phyloP scores from a whole-genome alignment of 1,140 invertebrate species.

The Hylaeus anthracinus region DNA sequence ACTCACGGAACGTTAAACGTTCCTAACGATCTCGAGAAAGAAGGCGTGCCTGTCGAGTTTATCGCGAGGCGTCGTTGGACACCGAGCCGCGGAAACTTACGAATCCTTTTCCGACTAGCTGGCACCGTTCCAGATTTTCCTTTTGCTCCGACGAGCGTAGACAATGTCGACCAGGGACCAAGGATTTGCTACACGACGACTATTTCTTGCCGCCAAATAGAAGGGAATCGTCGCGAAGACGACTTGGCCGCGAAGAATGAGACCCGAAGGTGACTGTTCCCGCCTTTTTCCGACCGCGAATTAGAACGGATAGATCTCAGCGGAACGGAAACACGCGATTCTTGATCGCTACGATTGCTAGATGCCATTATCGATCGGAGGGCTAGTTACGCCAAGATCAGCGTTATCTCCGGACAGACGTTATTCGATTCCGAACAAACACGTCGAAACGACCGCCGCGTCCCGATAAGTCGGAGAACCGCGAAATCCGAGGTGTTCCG shows the following conservation, averaged over 20 bases:
- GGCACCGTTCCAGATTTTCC: slow-evolving; percentile 23
- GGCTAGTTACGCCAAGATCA: no score
- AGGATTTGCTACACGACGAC: no score
- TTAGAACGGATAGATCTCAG: no score
- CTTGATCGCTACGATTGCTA: no score
- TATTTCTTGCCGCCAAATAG: no score
- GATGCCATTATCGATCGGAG: no score
- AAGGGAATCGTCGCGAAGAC: no score
- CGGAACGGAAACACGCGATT: no score
- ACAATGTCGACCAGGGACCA: neutral
- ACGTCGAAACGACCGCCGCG: neutral
- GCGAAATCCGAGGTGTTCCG: neutral
- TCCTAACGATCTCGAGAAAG: slow-evolving; percentile 2
- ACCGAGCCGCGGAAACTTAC: slow-evolving; percentile 14
- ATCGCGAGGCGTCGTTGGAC: slow-evolving; percentile 9
- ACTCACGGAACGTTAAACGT: slow-evolving; percentile 4
- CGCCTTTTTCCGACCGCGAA: no score
- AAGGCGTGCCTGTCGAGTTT: slow-evolving; percentile 22
- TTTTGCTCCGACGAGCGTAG: neutral
- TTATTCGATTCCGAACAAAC: neutral
- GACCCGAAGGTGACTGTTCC: no score
- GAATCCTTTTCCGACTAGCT: slow-evolving; percentile 2
- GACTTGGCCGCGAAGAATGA: no score
- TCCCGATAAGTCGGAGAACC: neutral
- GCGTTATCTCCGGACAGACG: neutral